phyloP scores from a whole-genome alignment of 2,797 vertebrate species.

The Poeciliopsis turneri region DNA sequence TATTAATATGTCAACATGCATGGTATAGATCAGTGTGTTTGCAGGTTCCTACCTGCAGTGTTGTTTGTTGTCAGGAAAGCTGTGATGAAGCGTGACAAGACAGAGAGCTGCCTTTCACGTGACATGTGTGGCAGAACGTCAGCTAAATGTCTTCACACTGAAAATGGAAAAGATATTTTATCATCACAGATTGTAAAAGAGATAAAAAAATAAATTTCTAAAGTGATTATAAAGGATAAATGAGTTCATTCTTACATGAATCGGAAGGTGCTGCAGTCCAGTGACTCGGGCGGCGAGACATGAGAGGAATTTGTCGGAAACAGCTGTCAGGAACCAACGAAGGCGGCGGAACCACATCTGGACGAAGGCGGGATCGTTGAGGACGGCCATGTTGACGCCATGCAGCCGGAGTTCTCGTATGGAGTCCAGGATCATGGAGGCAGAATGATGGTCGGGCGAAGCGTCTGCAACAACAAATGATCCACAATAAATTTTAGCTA shows the following conservation, averaged over 20 bases:
- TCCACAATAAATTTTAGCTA: neutral
- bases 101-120: neutral
- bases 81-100: constrained; percentile 70
- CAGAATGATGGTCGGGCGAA: constrained; percentile 42
- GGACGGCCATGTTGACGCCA: constrained; percentile 20
- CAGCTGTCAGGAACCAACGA: constrained; percentile 64
- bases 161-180: constrained; percentile 10
- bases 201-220: neutral
- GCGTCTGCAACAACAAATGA: constrained; percentile 44
- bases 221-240: neutral
- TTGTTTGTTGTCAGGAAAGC: constrained; percentile 64
- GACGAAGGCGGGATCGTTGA: constrained; percentile 52
- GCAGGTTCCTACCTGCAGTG: constrained; percentile 56
- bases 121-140: constrained; percentile 52
- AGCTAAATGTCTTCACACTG: constrained; percentile 67
- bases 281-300: constrained; percentile 59
- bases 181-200: neutral
- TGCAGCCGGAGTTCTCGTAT: constrained; percentile 70
- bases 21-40: neutral
- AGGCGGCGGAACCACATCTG: constrained; percentile 72
- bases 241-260: constrained; percentile 56
- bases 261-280: constrained; percentile 74
- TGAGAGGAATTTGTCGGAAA: constrained; percentile 70
- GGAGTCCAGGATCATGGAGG: constrained; percentile 62
- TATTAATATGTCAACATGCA: neutral